Base-by-base conservation (phyloP, 2,888 invertebrate species). In the Synanthedon formicaeformis region DNA sequence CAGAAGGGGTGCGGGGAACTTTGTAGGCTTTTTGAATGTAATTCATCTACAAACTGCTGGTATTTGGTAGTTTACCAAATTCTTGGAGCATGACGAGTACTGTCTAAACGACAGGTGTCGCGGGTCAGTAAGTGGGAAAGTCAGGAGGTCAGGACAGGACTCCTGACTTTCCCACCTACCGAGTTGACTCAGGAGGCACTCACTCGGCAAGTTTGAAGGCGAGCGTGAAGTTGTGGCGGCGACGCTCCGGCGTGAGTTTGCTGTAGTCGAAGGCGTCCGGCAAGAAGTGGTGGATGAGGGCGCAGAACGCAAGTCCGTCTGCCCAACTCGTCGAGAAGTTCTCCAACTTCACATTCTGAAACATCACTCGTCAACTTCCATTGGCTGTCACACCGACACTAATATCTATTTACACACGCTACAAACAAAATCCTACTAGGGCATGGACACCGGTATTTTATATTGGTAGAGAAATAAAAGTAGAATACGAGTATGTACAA, bases 321-420 rank as follows among this genome's bases (percentile, higher is more conserved):
- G 95, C 95, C 99, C 99, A 99, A 89, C 96, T 95, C 82, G 95
- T 94, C 73, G 98, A 98, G 91, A 99, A 99, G 91, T 99, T 99
- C 79, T 95, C 96, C 90, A 99, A 92, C 90, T 96, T 94, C 81
- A 99, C 94, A 91, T 96, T 96, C 97, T 98, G 89, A 50, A 82
- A 73, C 62, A 61, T 45, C 18, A 49, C 2, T 8, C 27, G 27
- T 34, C 27, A 8, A 34, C 6, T 34, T 34, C 27, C 27, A 34
- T 34, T 34, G 27, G 27, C 27, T 8, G 27, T 8, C 5, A 48
- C 40, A 50, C 50, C n/a, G n/a, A 40, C 41, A 16, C 8, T 34
- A 8, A 23, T 5, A 23, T 23, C 4, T 34, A 45, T 13, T 27
- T 23, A 51, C 50, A 53, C 40, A 41, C 45, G 16, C 41, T 50